phyloP scores from a whole-genome alignment of 2,888 invertebrate species.

The Drosophila neotestacea region DNA sequence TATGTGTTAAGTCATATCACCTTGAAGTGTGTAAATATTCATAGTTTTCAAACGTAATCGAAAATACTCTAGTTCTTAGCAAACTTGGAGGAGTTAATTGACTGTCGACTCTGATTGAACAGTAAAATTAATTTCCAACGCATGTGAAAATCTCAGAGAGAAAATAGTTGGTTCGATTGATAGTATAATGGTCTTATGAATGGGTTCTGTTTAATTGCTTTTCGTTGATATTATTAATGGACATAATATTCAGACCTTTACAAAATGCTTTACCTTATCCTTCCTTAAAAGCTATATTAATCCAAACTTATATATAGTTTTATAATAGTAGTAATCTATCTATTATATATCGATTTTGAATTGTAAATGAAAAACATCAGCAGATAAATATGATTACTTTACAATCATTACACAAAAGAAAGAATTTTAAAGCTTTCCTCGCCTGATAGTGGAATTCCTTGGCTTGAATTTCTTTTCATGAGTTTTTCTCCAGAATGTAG shows the following conservation, averaged over 20 bases:
- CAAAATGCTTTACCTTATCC: too few relatives aligned
- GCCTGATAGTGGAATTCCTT: slow-evolving; percentile 4
- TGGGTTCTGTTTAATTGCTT: too few relatives aligned
- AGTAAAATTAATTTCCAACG: not conserved
- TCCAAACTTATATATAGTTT: too few relatives aligned
- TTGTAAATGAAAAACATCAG: too few relatives aligned
- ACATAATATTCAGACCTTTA: too few relatives aligned
- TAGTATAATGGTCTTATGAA: too few relatives aligned
- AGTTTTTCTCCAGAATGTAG: slow-evolving; percentile 32
- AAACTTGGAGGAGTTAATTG: not conserved
- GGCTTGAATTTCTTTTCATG: slow-evolving; percentile 29
- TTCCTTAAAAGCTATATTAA: too few relatives aligned
- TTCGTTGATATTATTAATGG: too few relatives aligned
- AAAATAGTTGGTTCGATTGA: too few relatives aligned
- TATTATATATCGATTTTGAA: too few relatives aligned
- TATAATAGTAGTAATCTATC: too few relatives aligned
- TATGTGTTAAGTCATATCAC: slow-evolving; percentile 25
- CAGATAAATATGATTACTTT: not conserved
- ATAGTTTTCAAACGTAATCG: slow-evolving; percentile 17
- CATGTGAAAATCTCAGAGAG: too few relatives aligned
- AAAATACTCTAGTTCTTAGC: not conserved
- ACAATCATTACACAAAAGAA: not conserved
- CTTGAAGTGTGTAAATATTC: slow-evolving; percentile 15
- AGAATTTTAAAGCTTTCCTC: not conserved
- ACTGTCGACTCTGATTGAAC: not conserved